Percentiles rank a stretch among this genome's conserved stretches.
phyloP scores from a whole-genome alignment of 2,888 invertebrate species.

The Macaria notata region DNA sequence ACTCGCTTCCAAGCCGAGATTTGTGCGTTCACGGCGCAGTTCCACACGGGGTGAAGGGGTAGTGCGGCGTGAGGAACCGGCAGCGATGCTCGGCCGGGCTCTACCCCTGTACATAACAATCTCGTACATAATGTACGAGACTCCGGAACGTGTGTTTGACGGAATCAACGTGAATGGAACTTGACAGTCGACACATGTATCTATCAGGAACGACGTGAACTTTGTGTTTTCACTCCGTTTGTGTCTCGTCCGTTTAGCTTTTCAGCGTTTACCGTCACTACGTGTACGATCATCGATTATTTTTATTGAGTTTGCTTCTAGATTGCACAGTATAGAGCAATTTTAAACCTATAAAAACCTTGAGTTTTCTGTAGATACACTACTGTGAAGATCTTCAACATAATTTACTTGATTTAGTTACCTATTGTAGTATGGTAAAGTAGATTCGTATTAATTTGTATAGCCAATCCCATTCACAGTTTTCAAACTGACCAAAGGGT shows the following conservation, averaged over 20 bases:
- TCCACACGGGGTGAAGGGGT: conserved; percentile 63
- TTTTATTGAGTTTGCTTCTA: too few species aligned
- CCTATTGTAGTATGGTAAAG: too few species aligned
- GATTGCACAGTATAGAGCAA: too few species aligned
- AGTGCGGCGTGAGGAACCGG: conserved; percentile 49
- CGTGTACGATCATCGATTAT: neutral
- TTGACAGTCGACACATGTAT: conserved; percentile 71
- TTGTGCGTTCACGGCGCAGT: conserved; percentile 71
- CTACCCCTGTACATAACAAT: conserved; percentile 39
- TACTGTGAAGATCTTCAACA: too few species aligned
- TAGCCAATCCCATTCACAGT: too few species aligned
- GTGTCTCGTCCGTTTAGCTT: conserved; percentile 11
- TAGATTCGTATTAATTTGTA: too few species aligned
- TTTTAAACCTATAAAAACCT: too few species aligned
- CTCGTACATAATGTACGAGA: conserved; percentile 67
- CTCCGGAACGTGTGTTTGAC: conserved; percentile 60
- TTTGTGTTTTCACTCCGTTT: conserved; percentile 47
- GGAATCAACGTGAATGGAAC: conserved; percentile 71
- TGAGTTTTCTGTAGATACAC: too few species aligned
- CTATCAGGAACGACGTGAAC: conserved; percentile 49
- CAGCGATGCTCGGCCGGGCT: conserved; percentile 42
- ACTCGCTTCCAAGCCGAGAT: conserved; percentile 75
- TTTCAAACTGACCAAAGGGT: too few species aligned
- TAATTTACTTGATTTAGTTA: too few species aligned
- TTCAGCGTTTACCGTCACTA: conserved; percentile 6